phyloP scores from a whole-genome alignment of 2,797 vertebrate species.

The Carcharodon carcharias region DNA sequence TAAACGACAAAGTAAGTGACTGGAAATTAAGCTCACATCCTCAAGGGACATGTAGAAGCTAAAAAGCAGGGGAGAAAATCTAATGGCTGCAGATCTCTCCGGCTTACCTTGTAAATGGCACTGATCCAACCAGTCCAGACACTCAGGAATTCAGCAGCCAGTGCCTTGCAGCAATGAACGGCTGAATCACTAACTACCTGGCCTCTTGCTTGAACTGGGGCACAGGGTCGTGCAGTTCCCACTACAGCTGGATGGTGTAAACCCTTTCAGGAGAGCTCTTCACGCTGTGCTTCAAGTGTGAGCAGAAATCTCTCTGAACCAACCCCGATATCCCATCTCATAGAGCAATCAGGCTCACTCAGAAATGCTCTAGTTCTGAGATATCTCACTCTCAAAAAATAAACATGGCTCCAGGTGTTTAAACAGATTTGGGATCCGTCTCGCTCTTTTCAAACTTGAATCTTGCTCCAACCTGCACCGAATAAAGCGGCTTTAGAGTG shows the following conservation, averaged over 20 bases:
- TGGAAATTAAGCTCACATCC: neutral
- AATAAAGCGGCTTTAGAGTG: neutral
- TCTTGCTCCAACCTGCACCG: neutral
- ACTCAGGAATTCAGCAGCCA: conserved; percentile 52
- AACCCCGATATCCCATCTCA: neutral
- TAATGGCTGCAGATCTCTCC: conserved; percentile 3
- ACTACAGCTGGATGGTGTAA: conserved; percentile 38
- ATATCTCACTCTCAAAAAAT: neutral
- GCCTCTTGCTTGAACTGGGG: conserved; percentile 17
- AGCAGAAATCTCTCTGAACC: neutral
- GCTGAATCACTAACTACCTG: conserved; percentile 12
- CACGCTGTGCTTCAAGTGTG: no score
- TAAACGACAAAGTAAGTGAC: neutral
- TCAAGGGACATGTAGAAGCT: neutral
- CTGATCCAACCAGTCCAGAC: conserved; percentile 50
- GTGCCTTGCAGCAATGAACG: conserved; percentile 33
- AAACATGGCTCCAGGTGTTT: neutral
- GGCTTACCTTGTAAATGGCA: conserved; percentile 43
- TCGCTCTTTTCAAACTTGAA: neutral
- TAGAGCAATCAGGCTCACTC: neutral
- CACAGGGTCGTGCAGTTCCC: neutral
- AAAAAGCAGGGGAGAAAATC: neutral
- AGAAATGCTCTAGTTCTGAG: neutral
- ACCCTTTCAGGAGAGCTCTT: neutral
- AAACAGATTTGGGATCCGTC: neutral